These are phyloP conservation scores for Dromas ardeola DNA, from an alignment of 2,113 vertebrate species.

Conservation along the genomic window DNA sequence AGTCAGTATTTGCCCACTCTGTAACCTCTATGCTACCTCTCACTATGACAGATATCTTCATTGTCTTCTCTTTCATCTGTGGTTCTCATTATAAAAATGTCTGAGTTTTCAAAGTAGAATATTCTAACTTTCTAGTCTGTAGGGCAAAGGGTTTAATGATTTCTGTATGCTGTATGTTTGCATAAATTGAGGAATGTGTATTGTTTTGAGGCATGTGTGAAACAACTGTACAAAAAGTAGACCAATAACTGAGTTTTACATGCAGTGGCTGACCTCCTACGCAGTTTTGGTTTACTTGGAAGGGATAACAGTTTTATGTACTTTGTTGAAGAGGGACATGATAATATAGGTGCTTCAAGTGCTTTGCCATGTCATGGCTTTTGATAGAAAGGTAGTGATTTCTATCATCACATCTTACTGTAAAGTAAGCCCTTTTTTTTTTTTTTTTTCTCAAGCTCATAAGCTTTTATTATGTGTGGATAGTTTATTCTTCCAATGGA, in stretches of 20 bases:
- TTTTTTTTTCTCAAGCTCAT: not conserved
- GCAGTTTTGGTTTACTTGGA: not conserved
- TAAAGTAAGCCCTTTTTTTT: not conserved
- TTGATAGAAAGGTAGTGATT: not conserved
- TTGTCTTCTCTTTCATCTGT: not conserved
- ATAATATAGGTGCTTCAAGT: not conserved
- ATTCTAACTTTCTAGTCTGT: not conserved
- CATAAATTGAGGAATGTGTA: not conserved
- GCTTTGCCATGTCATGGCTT: not conserved
- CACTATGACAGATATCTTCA: not conserved
- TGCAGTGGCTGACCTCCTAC: not conserved
- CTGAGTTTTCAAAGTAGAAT: not conserved
- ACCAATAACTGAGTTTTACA: not conserved
- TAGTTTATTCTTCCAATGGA: not conserved
- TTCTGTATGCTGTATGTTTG: not conserved
- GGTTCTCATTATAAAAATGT: not conserved
- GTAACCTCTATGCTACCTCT: not conserved
- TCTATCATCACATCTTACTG: not conserved
- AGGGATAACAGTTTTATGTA: not conserved
- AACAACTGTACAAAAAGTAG: not conserved
- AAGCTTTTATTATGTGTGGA: not conserved
- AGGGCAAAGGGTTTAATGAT: not conserved
- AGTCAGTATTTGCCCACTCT: not conserved
- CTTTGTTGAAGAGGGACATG: not conserved
- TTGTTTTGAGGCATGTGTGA: not conserved